Conservation (phyloP, 2,888 invertebrate genomes). For the Hyposoter dolosus region DNA sequence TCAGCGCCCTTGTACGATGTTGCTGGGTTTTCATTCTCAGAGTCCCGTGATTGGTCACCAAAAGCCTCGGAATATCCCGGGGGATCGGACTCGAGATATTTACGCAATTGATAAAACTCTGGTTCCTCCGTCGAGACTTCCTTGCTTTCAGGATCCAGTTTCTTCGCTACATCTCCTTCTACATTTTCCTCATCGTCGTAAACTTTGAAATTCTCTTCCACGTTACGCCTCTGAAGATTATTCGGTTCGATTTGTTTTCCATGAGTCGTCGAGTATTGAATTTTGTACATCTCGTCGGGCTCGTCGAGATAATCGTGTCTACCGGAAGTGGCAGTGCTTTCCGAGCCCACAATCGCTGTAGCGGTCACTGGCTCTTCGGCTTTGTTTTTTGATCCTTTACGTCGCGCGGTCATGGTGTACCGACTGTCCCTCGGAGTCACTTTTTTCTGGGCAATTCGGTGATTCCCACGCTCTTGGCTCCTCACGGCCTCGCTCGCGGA, state of each 20-base stretch:
- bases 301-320: constrained; percentile 52
- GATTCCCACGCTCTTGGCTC: constrained; percentile 79
- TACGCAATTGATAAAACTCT: constrained; percentile 78
- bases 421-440: neutral
- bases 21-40: constrained; percentile 62
- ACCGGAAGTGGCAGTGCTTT: constrained; percentile 7
- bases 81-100: constrained; percentile 72
- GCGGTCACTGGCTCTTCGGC: neutral
- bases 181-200: constrained; percentile 30
- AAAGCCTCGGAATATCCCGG: constrained; percentile 72
- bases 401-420: neutral
- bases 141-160: constrained; percentile 21
- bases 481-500: constrained; percentile 69
- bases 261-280: constrained; percentile 57
- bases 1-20: constrained; percentile 66
- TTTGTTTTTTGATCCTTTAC: neutral
- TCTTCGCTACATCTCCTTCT: constrained; percentile 13
- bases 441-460: constrained; percentile 19
- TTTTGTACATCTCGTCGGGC: constrained; percentile 63
- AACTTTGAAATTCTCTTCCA: constrained; percentile 31
- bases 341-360: neutral
- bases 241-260: constrained; percentile 41
- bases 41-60: constrained; percentile 61
- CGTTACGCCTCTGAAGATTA: constrained; percentile 27
- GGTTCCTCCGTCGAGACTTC: constrained; percentile 83